Conservation (phyloP, 2,797 vertebrate species). For the Balearica regulorum region DNA sequence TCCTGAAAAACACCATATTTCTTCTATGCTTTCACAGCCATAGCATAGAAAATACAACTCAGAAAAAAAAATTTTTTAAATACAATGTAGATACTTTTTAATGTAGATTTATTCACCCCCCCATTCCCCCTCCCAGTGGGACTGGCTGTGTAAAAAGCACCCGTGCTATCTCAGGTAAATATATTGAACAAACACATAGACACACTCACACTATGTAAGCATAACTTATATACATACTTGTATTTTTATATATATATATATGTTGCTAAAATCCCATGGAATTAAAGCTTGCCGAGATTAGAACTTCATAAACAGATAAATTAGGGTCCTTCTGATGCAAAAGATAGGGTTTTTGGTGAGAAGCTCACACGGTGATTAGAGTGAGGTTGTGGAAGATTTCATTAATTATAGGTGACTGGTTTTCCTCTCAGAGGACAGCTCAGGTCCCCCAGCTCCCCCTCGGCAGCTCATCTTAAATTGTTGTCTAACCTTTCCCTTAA, state of each 20-base stretch:
- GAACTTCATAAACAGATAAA: constrained; percentile 43
- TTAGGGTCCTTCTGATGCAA: constrained; percentile 27
- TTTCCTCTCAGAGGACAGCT: constrained; percentile 75
- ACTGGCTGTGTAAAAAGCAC: background rate
- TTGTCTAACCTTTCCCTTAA: constrained; percentile 84
- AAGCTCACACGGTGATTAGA: constrained; percentile 78
- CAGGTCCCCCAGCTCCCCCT: constrained; percentile 68
- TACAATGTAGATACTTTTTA: background rate
- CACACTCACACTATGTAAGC: background rate
- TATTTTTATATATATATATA: background rate
- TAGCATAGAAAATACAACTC: background rate
- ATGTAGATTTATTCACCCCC: background rate
- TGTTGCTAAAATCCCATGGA: background rate
- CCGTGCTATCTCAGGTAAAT: background rate
- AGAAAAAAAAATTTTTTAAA: background rate
- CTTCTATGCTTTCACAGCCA: background rate
- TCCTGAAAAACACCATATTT: background rate
- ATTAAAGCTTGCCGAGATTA: background rate
- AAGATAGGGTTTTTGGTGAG: constrained; percentile 32
- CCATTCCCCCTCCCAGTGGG: background rate
- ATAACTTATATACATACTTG: background rate
- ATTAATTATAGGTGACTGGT: constrained; percentile 85
- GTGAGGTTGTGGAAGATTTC: constrained; percentile 78
- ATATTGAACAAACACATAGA: background rate
- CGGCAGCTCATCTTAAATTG: constrained; percentile 76